Percentiles rank a stretch among this genome's conserved stretches.
Conservation (phyloP, 2,113 vertebrate genomes). For the Amazona vittata region DNA sequence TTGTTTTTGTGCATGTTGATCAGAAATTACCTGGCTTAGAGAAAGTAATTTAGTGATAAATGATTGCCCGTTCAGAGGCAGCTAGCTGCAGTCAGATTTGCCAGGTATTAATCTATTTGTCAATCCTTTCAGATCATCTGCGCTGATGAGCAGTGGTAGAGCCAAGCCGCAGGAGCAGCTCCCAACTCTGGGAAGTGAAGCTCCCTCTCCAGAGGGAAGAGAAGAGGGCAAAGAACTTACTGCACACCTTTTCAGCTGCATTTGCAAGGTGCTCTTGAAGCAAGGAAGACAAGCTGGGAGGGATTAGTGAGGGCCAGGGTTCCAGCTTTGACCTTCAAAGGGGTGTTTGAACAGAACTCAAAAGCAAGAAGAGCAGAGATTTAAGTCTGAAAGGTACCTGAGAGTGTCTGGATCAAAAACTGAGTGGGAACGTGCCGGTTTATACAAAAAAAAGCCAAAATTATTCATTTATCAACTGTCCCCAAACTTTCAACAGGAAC, state of each 20-base stretch:
- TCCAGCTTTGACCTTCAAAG: conserved; percentile 28
- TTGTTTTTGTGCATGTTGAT: conserved; percentile 71
- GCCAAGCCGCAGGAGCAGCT: conserved; percentile 15
- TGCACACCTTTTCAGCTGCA: conserved; percentile 33
- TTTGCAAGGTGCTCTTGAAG: neutral
- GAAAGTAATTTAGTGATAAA: conserved; percentile 79
- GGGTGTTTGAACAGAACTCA: neutral
- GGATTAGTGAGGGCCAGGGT: neutral
- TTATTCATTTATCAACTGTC: neutral
- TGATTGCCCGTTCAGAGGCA: conserved; percentile 68
- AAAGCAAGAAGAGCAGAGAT: neutral
- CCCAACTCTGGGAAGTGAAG: conserved; percentile 30
- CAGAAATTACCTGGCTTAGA: conserved; percentile 75
- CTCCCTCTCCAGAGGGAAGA: neutral
- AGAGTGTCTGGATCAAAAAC: neutral
- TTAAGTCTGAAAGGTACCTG: neutral
- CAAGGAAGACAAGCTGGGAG: neutral
- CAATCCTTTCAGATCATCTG: conserved; percentile 63
- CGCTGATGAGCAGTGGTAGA: neutral
- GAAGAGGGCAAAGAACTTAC: conserved; percentile 35
- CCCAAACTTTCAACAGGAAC: neutral
- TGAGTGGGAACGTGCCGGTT: neutral
- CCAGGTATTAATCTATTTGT: conserved; percentile 74
- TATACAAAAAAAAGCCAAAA: neutral
- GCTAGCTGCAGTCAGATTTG: conserved; percentile 60